Evolutionary conservation across 2,113 vertebrate species (phyloP).

Genomic region (Aphyosemion australe): DNA sequence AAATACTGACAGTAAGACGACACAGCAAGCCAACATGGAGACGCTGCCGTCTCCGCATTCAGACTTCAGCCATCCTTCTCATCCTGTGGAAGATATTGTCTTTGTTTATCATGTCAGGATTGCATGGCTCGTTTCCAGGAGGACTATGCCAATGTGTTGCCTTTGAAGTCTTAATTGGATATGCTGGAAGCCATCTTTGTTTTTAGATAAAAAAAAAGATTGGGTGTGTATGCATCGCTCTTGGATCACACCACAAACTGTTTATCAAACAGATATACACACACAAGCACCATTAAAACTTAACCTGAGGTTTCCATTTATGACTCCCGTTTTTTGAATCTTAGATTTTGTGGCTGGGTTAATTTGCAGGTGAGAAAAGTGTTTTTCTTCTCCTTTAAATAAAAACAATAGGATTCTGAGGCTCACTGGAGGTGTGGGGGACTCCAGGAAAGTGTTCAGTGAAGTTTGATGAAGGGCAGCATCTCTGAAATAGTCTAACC

Average conservation of each 20-base stretch:
- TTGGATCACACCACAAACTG: conserved; percentile 1
- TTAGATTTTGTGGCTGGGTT: conserved; percentile 30
- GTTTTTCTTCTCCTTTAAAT: conserved; percentile 10
- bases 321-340: not conserved
- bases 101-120: conserved; percentile 67
- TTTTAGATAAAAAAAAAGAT: conserved; percentile 34
- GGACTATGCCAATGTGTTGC: conserved; percentile 39
- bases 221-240: conserved; percentile 7
- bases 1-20: conserved; percentile 20
- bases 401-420: conserved; percentile 18
- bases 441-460: conserved; percentile 18
- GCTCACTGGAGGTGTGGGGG: conserved; percentile 2
- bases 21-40: conserved; percentile 10
- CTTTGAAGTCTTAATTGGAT: conserved; percentile 78
- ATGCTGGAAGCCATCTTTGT: conserved; percentile 71
- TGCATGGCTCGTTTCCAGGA: conserved; percentile 55
- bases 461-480: conserved; percentile 17
- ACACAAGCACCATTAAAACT: conserved; percentile 23
- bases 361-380: conserved; percentile 20
- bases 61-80: conserved; percentile 29
- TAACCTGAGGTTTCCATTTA: conserved; percentile 7
- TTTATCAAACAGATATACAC: not conserved
- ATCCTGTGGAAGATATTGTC: conserved; percentile 55
- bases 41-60: conserved; percentile 15
- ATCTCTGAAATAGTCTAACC: conserved; percentile 23